phyloP scores from a whole-genome alignment of 2,797 vertebrate species.

The Eulemur albifrons region DNA sequence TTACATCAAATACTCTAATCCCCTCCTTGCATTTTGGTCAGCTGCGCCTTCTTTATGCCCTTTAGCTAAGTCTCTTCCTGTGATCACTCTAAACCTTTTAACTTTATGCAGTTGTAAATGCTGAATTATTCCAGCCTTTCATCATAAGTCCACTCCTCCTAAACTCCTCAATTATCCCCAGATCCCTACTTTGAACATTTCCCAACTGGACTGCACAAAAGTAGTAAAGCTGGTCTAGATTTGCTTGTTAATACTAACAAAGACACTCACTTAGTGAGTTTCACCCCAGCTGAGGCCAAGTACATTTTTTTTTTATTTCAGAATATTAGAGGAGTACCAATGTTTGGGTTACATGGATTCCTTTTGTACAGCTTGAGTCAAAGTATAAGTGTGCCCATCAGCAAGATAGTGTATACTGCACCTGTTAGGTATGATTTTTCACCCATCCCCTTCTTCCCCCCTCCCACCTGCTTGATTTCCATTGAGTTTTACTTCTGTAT shows the following conservation, averaged over 20 bases:
- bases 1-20: conserved; percentile 28
- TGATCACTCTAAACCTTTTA: conserved; percentile 43
- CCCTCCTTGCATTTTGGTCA: background rate
- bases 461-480: too few relatives aligned
- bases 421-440: too few relatives aligned
- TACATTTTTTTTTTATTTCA: background rate
- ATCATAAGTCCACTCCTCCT: conserved; percentile 24
- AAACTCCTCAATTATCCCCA: conserved; percentile 48
- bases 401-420: too few relatives aligned
- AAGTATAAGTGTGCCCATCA: too few relatives aligned
- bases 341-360: too few relatives aligned
- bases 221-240: conserved; percentile 43
- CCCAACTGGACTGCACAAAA: conserved; percentile 39
- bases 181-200: conserved; percentile 50
- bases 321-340: too few relatives aligned
- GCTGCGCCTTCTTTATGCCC: background rate
- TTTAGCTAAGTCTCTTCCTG: conserved; percentile 42
- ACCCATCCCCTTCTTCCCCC: too few relatives aligned
- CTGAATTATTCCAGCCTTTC: conserved; percentile 32
- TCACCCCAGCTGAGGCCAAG: background rate
- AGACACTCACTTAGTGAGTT: background rate
- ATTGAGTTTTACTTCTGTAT: too few relatives aligned
- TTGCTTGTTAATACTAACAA: conserved; percentile 38
- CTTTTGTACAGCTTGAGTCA: too few relatives aligned
- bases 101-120: conserved; percentile 29